Evolutionary conservation across 2,113 vertebrate genomes (phyloP).

Genomic region (Raja brachyura): DNA sequence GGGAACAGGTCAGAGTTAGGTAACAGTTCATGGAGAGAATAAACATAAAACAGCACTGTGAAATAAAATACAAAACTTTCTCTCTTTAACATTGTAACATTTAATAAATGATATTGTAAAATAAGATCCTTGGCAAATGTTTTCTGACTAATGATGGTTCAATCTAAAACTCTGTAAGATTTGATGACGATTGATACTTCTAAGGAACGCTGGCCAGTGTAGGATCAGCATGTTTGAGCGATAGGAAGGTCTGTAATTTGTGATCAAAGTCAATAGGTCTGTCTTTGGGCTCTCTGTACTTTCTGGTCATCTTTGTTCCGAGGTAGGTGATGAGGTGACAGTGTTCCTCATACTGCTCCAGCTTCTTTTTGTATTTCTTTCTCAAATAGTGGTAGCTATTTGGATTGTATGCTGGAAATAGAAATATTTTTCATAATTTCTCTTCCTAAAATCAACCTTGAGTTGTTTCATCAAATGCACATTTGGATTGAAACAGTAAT

Average conservation of each 20-base stretch:
- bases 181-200: neutral
- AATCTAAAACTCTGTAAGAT: neutral
- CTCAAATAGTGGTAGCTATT: slow-evolving; percentile 57
- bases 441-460: neutral
- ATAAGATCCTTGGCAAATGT: neutral
- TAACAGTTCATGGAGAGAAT: neutral
- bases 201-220: slow-evolving; percentile 41
- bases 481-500: neutral
- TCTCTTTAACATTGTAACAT: no score
- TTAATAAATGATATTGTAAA: neutral
- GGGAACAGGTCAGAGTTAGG: neutral
- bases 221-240: slow-evolving; percentile 56
- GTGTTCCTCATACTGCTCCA: slow-evolving; percentile 67
- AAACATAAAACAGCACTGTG: slow-evolving; percentile 4
- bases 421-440: slow-evolving; percentile 1
- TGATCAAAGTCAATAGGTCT: slow-evolving; percentile 65
- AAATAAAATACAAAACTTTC: neutral
- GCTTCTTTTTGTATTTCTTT: slow-evolving; percentile 68
- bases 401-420: slow-evolving; percentile 71
- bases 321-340: slow-evolving; percentile 81
- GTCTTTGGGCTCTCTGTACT: slow-evolving; percentile 58
- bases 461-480: neutral
- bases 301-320: slow-evolving; percentile 60
- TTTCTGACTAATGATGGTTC: neutral
- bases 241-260: slow-evolving; percentile 67